These are phyloP conservation scores for Myiozetetes cayanensis DNA, from an alignment of 2,113 vertebrate species.

Conservation along the genomic window DNA sequence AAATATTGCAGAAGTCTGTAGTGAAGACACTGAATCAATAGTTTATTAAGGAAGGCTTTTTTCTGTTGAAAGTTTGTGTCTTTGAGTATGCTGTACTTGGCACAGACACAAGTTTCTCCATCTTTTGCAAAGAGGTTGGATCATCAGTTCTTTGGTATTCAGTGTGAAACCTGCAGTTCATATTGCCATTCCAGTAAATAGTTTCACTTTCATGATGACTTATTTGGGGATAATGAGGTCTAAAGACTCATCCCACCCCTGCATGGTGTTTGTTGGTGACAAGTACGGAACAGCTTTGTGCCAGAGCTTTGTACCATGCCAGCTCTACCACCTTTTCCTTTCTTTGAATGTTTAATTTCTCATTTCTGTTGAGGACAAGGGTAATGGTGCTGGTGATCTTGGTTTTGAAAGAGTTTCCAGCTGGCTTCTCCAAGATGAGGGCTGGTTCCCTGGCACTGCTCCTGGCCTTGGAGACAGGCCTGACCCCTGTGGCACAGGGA, in stretches of 20 bases:
- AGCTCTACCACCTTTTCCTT: neutral
- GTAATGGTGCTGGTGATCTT: neutral
- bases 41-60: neutral
- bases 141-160: neutral
- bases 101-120: accelerated
- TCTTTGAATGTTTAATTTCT: neutral
- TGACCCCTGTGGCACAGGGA: accelerated
- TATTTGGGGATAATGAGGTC: neutral
- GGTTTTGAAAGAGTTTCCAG: neutral
- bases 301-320: neutral
- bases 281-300: neutral
- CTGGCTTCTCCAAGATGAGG: accelerated
- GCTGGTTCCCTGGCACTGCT: neutral
- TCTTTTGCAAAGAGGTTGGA: neutral
- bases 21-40: neutral
- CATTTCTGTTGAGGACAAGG: neutral
- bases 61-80: neutral
- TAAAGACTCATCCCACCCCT: neutral
- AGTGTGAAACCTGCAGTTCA: neutral
- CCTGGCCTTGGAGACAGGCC: neutral
- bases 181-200: neutral
- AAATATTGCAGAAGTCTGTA: neutral
- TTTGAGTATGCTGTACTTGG: neutral
- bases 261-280: neutral
- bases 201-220: neutral